phyloP scores from a whole-genome alignment of 2,888 invertebrate genomes.

The Heliconius erato region DNA sequence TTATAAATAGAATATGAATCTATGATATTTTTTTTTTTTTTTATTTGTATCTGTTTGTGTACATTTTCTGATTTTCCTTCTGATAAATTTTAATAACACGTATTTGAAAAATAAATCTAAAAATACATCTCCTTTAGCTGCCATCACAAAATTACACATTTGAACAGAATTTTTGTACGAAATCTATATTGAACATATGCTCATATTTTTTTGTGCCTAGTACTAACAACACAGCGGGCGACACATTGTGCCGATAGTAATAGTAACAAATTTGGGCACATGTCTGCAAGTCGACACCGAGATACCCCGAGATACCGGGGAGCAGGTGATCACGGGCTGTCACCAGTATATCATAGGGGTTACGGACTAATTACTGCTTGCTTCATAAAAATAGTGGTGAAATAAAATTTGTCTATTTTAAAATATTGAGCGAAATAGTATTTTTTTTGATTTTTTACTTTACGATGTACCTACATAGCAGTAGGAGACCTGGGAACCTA shows the following conservation, averaged over 20 bases:
- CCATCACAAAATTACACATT: neutral
- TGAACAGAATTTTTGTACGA: neutral
- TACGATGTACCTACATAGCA: neutral
- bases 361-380: neutral
- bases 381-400: neutral
- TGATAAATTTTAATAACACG: too few relatives aligned
- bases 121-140: too few relatives aligned
- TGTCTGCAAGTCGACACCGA: constrained; percentile 26
- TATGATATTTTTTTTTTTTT: too few relatives aligned
- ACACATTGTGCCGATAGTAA: constrained; percentile 18
- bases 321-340: constrained; percentile 17
- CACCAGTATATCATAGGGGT: constrained; percentile 33
- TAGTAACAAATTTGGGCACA: constrained; percentile 32
- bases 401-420: too few relatives aligned
- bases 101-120: too few relatives aligned
- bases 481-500: too few relatives aligned
- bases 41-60: too few relatives aligned
- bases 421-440: too few relatives aligned
- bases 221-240: neutral
- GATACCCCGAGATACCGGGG: neutral
- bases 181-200: constrained; percentile 1
- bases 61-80: too few relatives aligned
- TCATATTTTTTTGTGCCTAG: constrained; percentile 8
- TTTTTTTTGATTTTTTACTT: neutral
- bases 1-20: too few relatives aligned